Conservation (phyloP, 2,113 vertebrate genomes). For the Festucalex cinctus region DNA sequence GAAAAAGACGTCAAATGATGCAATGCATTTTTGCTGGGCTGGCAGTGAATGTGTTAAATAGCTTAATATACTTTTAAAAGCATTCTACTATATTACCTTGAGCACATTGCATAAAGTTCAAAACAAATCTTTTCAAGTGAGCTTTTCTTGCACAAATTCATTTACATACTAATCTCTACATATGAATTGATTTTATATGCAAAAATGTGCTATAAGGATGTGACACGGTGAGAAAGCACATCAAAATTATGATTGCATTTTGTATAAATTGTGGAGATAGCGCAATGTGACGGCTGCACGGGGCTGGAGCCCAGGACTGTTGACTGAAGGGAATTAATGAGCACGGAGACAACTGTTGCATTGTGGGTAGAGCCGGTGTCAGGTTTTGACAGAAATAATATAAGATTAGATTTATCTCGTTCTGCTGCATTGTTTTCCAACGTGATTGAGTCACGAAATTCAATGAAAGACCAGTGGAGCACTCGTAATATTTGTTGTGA, state of each 20-base stretch:
- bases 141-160: neutral
- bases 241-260: constrained; percentile 7
- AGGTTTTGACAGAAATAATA: constrained; percentile 10
- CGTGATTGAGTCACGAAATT: neutral
- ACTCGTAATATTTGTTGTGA: neutral
- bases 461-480: neutral
- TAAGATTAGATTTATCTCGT: constrained; percentile 2
- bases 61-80: neutral
- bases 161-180: neutral
- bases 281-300: neutral
- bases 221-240: neutral
- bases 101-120: neutral
- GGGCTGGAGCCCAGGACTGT: neutral
- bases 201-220: neutral
- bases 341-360: neutral
- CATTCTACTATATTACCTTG: neutral
- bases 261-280: constrained; percentile 8
- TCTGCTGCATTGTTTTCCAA: neutral
- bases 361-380: neutral
- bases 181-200: neutral
- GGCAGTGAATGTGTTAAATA: too few relatives aligned
- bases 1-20: too few relatives aligned
- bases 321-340: constrained; percentile 1
- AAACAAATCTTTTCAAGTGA: too few relatives aligned
- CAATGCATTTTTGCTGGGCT: too few relatives aligned